A percentile compares a stretch with the other conserved stretches of the same genome.
phyloP scores from a whole-genome alignment of 2,113 vertebrate species.

The Heloderma charlesbogerti region DNA sequence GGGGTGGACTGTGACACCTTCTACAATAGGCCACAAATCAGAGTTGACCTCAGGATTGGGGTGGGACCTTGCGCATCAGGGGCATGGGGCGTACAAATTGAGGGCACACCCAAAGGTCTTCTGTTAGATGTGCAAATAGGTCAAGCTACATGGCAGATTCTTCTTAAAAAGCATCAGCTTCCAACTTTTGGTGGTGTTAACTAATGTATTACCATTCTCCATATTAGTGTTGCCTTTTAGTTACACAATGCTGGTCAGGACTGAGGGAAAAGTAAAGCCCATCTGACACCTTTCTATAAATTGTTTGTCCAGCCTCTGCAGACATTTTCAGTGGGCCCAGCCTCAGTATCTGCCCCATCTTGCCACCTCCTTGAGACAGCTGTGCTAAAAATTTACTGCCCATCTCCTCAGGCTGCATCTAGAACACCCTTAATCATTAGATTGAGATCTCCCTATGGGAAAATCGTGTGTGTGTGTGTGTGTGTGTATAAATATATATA shows the following conservation, averaged over 20 bases:
- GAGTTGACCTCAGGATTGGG: neutral
- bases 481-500: neutral
- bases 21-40: neutral
- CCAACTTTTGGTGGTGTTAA: neutral
- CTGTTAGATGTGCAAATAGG: neutral
- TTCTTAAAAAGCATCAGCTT: neutral
- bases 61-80: neutral
- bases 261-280: neutral
- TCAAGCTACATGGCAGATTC: neutral
- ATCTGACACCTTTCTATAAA: neutral
- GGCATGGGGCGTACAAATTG: neutral
- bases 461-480: neutral
- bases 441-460: neutral
- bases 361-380: neutral
- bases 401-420: neutral
- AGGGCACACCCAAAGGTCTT: neutral
- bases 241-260: neutral
- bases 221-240: neutral
- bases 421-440: neutral
- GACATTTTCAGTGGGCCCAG: neutral
- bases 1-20: neutral
- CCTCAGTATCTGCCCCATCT: neutral
- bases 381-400: neutral
- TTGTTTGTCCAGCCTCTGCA: neutral
- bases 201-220: neutral